Percentiles rank a stretch among this genome's conserved stretches.
These are phyloP conservation scores for Arrhopalites spinosus DNA, from an alignment of 2,888 invertebrate genomes.

Conservation along the genomic window DNA sequence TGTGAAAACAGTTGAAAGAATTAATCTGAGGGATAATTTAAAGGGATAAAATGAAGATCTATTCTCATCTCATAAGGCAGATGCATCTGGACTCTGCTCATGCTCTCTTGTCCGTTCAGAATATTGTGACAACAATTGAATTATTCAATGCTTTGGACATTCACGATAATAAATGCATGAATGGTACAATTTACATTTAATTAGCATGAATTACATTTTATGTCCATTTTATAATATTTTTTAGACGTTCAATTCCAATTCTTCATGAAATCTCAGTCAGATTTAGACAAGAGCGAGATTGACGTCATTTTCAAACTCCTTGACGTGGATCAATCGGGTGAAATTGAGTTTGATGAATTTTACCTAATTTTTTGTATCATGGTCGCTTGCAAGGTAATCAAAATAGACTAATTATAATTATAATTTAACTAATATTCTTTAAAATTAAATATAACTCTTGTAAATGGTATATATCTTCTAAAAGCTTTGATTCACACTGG, in stretches of 20 bases:
- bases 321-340: slow-evolving; percentile 58
- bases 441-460: too few relatives aligned
- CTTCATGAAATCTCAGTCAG: slow-evolving; percentile 55
- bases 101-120: slow-evolving; percentile 55
- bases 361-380: slow-evolving; percentile 58
- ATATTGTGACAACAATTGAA: slow-evolving; percentile 54
- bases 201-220: background rate
- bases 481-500: too few relatives aligned
- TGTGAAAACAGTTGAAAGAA: too few relatives aligned
- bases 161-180: slow-evolving; percentile 51
- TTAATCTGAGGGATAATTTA: too few relatives aligned
- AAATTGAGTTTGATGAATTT: slow-evolving; percentile 58
- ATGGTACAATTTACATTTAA: slow-evolving; percentile 48
- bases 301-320: slow-evolving; percentile 57
- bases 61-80: slow-evolving; percentile 39
- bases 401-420: too few relatives aligned
- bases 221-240: too few relatives aligned
- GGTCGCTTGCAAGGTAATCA: slow-evolving; percentile 56
- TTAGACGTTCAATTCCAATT: slow-evolving; percentile 57
- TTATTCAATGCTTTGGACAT: slow-evolving; percentile 57
- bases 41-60: slow-evolving; percentile 43
- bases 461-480: too few relatives aligned
- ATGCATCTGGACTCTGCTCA: slow-evolving; percentile 56
- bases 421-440: too few relatives aligned
- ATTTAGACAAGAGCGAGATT: slow-evolving; percentile 52